Percentiles rank a stretch among this genome's conserved stretches.
These are phyloP conservation scores for Microplitis manilae DNA, from an alignment of 2,888 invertebrate species.

Conservation along the genomic window DNA sequence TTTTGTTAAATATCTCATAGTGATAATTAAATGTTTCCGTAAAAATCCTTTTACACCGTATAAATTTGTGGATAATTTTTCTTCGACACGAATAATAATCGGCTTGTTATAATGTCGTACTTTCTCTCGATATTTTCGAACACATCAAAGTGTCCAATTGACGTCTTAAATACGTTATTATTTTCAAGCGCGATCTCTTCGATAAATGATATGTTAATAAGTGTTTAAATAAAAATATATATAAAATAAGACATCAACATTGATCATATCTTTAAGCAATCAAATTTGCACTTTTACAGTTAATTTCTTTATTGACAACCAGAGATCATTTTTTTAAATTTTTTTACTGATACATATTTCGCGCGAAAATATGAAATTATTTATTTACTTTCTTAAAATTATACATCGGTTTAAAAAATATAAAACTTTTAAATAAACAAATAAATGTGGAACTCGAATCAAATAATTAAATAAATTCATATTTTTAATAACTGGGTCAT, in stretches of 20 bases:
- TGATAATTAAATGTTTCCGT: neutral
- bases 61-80: neutral
- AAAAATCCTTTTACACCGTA: neutral
- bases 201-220: neutral
- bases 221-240: neutral
- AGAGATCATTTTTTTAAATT: neutral
- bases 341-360: neutral
- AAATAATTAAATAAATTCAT: neutral
- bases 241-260: neutral
- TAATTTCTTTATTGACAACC: neutral
- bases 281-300: neutral
- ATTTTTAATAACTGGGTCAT: neutral
- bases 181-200: neutral
- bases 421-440: no score
- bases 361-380: neutral
- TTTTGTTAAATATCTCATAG: neutral
- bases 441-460: no score
- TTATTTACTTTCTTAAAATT: neutral
- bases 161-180: neutral
- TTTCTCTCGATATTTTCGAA: neutral
- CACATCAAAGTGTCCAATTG: neutral
- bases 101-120: neutral
- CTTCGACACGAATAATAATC: conserved; percentile 1
- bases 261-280: neutral
- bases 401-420: neutral